A percentile compares a stretch with the other conserved stretches of the same genome.
phyloP scores from a whole-genome alignment of 2,113 vertebrate genomes.

The Aepyceros melampus region DNA sequence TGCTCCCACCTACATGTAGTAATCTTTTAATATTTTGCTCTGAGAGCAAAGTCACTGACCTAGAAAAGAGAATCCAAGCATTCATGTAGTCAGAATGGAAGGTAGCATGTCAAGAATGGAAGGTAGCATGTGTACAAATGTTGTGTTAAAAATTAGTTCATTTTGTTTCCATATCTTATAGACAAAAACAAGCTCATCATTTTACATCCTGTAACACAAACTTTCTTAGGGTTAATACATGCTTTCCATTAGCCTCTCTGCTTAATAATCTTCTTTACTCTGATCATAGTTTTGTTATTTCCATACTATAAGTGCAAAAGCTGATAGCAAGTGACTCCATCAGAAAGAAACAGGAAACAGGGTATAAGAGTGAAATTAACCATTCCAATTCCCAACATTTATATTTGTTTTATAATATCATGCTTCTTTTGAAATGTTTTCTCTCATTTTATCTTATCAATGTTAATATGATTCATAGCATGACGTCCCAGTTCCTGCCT shows the following conservation, averaged over 20 bases:
- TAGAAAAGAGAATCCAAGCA: not conserved
- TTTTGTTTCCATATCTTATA: not conserved
- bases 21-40: not conserved
- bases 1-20: not conserved
- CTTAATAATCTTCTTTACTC: not conserved
- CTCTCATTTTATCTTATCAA: not conserved
- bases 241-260: not conserved
- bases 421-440: not conserved
- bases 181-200: not conserved
- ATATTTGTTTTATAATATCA: not conserved
- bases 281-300: constrained; percentile 5
- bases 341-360: not conserved
- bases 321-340: not conserved
- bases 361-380: not conserved
- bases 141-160: not conserved
- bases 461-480: not conserved
- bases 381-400: not conserved
- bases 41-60: not conserved
- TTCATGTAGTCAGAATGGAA: not conserved
- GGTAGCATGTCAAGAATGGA: not conserved
- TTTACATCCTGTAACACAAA: not conserved
- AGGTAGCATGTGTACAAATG: not conserved
- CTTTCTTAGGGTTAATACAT: not conserved
- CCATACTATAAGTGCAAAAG: not conserved
- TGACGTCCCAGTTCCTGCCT: not conserved